These are phyloP conservation scores for Lochmaea capreae DNA, from an alignment of 2,888 invertebrate species.

Conservation along the genomic window DNA sequence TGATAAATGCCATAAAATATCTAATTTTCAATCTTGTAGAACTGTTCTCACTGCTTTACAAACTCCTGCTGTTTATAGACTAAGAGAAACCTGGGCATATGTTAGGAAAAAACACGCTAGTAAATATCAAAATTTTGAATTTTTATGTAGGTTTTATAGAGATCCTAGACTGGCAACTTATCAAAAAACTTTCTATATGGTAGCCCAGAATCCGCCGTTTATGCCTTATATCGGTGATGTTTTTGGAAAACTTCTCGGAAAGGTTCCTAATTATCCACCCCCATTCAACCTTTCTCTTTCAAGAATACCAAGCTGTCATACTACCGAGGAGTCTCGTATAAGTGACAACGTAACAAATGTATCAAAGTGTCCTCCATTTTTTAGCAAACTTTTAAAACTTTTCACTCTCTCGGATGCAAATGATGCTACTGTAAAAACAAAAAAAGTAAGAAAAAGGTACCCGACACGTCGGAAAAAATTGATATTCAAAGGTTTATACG, in stretches of 20 bases:
- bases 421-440: constrained; percentile 19
- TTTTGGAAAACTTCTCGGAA: constrained; percentile 62
- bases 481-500: constrained; percentile 51
- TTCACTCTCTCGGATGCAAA: constrained; percentile 37
- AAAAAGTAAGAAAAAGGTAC: constrained; percentile 16
- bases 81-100: constrained; percentile 68
- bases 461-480: constrained; percentile 30
- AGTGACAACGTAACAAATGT: constrained; percentile 30
- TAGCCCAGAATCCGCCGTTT: constrained; percentile 62
- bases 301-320: constrained; percentile 44
- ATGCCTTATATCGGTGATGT: constrained; percentile 68
- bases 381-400: constrained; percentile 49
- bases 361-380: constrained; percentile 38
- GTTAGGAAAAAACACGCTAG: constrained; percentile 67
- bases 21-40: constrained; percentile 69
- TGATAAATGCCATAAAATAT: constrained; percentile 67
- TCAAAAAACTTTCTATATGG: constrained; percentile 63
- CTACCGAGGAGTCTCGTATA: constrained; percentile 37
- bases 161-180: constrained; percentile 64
- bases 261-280: constrained; percentile 57
- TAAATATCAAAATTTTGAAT: constrained; percentile 68
- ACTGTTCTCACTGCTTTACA: constrained; percentile 68
- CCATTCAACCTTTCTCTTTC: constrained; percentile 39
- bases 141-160: constrained; percentile 65
- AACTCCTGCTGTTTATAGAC: constrained; percentile 67